These are phyloP conservation scores for Eidolon dupreanum DNA, from an alignment of 2,797 vertebrate genomes.

Conservation along the genomic window DNA sequence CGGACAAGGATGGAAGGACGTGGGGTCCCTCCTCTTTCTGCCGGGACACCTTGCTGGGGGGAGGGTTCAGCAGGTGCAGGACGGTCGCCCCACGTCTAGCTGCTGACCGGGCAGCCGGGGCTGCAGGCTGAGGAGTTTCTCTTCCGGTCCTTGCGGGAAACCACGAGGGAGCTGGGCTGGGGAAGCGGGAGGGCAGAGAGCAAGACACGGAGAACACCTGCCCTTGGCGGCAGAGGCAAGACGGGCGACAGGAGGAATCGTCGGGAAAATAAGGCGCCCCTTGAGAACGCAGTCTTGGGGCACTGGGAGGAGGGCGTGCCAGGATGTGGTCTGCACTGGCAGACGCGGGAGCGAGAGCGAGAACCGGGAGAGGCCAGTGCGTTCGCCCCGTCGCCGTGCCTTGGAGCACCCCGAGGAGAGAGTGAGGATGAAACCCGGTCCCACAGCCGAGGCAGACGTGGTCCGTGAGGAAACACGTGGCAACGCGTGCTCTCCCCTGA, in stretches of 20 bases:
- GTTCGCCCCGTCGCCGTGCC: not conserved
- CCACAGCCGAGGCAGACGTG: not conserved
- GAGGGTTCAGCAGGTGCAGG: not conserved
- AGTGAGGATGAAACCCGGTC: not conserved
- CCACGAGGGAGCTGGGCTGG: not conserved
- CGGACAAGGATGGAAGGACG: not conserved
- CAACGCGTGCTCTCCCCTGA: not conserved
- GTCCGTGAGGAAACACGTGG: not conserved
- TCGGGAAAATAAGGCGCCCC: not conserved
- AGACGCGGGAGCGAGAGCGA: not conserved
- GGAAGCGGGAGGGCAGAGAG: not conserved
- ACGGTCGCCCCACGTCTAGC: not conserved
- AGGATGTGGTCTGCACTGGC: not conserved
- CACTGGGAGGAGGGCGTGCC: not conserved
- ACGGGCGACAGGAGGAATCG: not conserved
- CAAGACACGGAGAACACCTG: not conserved
- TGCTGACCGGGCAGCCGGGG: not conserved
- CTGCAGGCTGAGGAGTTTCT: not conserved
- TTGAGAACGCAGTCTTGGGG: not conserved
- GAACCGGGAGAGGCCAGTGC: not conserved
- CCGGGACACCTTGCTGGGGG: not conserved
- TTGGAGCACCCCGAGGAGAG: not conserved
- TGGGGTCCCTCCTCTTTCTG: not conserved
- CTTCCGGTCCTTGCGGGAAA: not conserved
- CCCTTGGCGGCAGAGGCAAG: not conserved